Base-by-base conservation (phyloP, 2,113 vertebrate genomes). In the Triplophysa siluroides region DNA sequence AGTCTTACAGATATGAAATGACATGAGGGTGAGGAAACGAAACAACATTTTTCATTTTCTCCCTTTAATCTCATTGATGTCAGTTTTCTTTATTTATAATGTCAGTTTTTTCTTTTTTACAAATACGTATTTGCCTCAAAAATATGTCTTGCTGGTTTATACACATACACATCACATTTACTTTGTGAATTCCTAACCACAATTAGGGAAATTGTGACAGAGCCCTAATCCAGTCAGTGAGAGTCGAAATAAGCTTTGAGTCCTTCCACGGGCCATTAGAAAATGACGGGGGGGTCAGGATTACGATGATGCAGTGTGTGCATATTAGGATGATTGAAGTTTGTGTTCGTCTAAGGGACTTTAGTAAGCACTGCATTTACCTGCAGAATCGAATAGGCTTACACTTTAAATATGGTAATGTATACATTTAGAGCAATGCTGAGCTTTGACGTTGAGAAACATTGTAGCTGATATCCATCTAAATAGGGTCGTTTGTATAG, bases 181-280 rank as follows among this genome's bases (percentile, higher is more conserved):
- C 78, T 61, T 61, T 54, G 67, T 79, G 70, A 83, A 88, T 89
- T 81, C 82, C 84, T 78, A 63, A 63, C 68, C 70, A 84, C 89
- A 88, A 88, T 91, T 88, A 88, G 70, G 83, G 78, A 88, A 91
- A 90, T 88, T 88, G 87, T 80, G 76, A n/a, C 50, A 61, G 47
- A 70, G 63, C 78, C 63, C 61, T 88, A 88, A 89, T 91, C 84
- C 81, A 78, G 21, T 58, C 47, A 68, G 52, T 64, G 43, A 78
- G 58, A 23, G 75, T 33, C 16, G 56, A 86, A 87, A 83, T 50
- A 79, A 78, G 73, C 64, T 85, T 89, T 86, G 68, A 76, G 62
- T 26, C n/a, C 16, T 26, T 79, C 72, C 24, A 50, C 18, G 2
- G 38, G 63, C 79, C 81, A 75, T 78, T 76, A 84, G 83, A 81